Conservation (phyloP, 2,797 vertebrate species). For the Melanotaenia maccullochi region DNA sequence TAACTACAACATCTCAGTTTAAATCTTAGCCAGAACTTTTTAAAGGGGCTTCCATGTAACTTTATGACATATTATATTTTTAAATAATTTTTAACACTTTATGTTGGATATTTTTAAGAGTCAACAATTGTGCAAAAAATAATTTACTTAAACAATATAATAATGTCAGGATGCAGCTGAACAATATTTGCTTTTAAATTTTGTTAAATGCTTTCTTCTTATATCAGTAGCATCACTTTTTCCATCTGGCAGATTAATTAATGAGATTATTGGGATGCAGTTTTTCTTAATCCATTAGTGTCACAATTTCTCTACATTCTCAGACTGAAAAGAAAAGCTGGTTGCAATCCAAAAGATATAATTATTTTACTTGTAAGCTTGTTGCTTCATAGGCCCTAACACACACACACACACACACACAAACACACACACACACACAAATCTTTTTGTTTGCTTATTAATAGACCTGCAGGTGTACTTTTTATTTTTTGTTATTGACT, state of each 20-base stretch:
- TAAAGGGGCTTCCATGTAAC: slow-evolving; percentile 13
- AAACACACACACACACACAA: too few relatives aligned
- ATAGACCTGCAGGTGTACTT: slow-evolving; percentile 62
- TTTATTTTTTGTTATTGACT: slow-evolving; percentile 58
- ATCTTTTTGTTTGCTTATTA: slow-evolving; percentile 70
- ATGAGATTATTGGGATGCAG: slow-evolving; percentile 10
- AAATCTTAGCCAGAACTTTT: slow-evolving; percentile 24
- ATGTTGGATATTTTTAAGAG: background rate
- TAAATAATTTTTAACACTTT: background rate
- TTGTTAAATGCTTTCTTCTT: slow-evolving; percentile 18
- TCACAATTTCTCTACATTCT: slow-evolving; percentile 63
- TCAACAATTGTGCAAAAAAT: background rate
- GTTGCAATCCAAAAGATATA: slow-evolving; percentile 60
- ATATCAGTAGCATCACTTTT: slow-evolving; percentile 55
- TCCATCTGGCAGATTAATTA: slow-evolving; percentile 22
- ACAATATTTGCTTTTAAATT: slow-evolving; percentile 19
- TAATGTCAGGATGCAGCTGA: background rate
- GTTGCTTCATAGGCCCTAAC: slow-evolving; percentile 54
- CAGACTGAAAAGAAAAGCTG: slow-evolving; percentile 72
- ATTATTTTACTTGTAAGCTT: slow-evolving; percentile 76
- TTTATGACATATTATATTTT: background rate
- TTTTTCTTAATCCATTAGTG: slow-evolving; percentile 59
- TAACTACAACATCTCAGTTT: background rate
- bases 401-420: background rate
- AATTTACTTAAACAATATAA: background rate